Base-by-base conservation (phyloP, 35 echinoderm and acorn worm species). In the Holothuria glaberrima region DNA sequence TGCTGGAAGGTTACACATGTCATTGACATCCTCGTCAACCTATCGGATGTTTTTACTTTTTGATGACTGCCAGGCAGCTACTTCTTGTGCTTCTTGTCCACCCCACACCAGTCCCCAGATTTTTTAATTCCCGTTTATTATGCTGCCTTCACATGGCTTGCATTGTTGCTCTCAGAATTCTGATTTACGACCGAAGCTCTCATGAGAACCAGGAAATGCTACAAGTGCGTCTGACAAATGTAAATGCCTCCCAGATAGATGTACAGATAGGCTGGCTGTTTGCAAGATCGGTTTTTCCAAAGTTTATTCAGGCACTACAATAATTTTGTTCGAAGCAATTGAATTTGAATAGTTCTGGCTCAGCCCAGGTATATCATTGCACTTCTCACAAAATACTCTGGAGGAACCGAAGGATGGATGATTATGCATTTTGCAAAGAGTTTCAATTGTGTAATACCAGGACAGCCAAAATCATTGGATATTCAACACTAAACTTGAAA, bases 101-200 rank as follows among this genome's bases (percentile, higher is more conserved):
- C 74, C 74, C 50, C 33, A 78, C 38, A 24, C 74, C 74, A 78
- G 74, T 48, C 26, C 74, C 74, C 44, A 48, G n/a, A 78, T 78
- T 78, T 48, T 48, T 78, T 78, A 78, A 78, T 78, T 78, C 35
- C 18, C 74, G 50, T 78, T 78, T 78, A 48, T 48, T 78, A 78
- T 78, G 35, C 50, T 78, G 74, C 36, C 35, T 78, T 48, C n/a
- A 48, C 22, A 27, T 21, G n/a, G 7, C 36, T 33, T 29, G 44
- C 38, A 48, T 48, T 48, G 18, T 78, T 78, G 38, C 74, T 50
- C 20, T 25, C 44, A 78, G 74, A 52, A 52, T 52, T 48, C 41
- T 78, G 74, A 78, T 78, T 78, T 78, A 78, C 50, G n/a, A 48
- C 38, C 24, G 74, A 78, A 78, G 74, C 74, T 78, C 74, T 78